phyloP scores from a whole-genome alignment of 2,888 invertebrate species.

The Caenorhabditis sulstoni region DNA sequence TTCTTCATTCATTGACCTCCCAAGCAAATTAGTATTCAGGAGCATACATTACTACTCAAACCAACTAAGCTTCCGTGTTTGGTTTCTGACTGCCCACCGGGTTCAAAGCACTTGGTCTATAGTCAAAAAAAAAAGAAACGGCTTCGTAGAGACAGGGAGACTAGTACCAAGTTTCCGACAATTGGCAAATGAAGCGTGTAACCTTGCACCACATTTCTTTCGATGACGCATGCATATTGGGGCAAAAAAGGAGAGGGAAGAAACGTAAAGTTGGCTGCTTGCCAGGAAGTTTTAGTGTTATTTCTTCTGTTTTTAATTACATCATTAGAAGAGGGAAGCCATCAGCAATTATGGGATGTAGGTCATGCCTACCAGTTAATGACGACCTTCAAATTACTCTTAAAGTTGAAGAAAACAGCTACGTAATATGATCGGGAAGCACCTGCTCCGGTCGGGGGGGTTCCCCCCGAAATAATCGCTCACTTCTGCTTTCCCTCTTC shows the following conservation, averaged over 20 bases:
- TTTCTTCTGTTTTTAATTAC: too few relatives aligned
- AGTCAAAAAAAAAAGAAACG: neutral
- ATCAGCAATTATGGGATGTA: too few relatives aligned
- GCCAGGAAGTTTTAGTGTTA: too few relatives aligned
- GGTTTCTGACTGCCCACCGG: constrained; percentile 6
- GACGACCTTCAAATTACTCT: too few relatives aligned
- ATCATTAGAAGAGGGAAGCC: too few relatives aligned
- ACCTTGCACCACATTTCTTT: constrained; percentile 16
- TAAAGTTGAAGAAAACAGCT: too few relatives aligned
- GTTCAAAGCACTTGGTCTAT: constrained; percentile 17
- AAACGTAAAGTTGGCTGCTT: neutral
- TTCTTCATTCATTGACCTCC: constrained; percentile 26
- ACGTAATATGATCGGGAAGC: too few relatives aligned
- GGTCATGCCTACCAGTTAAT: too few relatives aligned
- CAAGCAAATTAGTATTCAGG: constrained; percentile 15
- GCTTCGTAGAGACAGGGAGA: neutral
- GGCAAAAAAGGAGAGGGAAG: neutral
- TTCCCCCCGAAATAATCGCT: too few relatives aligned
- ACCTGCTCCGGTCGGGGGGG: neutral
- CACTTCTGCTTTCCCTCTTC: too few relatives aligned
- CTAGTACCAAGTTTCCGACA: neutral
- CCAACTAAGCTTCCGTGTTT: constrained; percentile 21
- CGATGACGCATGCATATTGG: constrained; percentile 33
- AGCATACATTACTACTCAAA: too few relatives aligned
- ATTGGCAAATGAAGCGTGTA: constrained; percentile 40